A percentile compares a stretch with the other conserved stretches of the same genome.
Evolutionary conservation across 2,797 vertebrate genomes (phyloP).

Genomic region (Allobates femoralis): DNA sequence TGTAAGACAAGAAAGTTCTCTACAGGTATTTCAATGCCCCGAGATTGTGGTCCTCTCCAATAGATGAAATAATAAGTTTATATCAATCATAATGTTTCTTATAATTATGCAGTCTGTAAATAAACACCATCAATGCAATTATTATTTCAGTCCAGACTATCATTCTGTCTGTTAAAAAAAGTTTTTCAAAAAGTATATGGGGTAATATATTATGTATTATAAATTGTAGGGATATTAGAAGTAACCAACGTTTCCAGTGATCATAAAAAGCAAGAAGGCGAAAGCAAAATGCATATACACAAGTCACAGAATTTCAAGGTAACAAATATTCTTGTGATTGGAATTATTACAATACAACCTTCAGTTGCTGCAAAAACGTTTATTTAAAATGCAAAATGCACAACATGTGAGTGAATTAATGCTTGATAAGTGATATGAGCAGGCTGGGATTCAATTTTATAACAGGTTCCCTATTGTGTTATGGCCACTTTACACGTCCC

Average conservation of each 20-base stretch:
- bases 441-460: no score
- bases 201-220: neutral
- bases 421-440: no score
- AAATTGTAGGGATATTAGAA: neutral
- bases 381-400: no score
- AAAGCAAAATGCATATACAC: neutral
- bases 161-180: neutral
- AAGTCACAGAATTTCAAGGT: neutral
- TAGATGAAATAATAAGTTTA: constrained; percentile 14
- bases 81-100: neutral
- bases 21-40: constrained; percentile 27
- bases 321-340: no score
- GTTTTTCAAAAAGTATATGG: neutral
- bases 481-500: no score
- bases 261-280: neutral
- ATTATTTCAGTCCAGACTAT: neutral
- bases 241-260: neutral
- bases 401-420: no score
- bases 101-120: neutral
- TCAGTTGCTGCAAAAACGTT: no score
- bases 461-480: no score
- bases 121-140: neutral
- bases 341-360: no score
- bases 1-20: constrained; percentile 45
- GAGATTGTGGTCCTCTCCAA: neutral